phyloP scores from a whole-genome alignment of 2,797 vertebrate species.

The Selene dorsalis region DNA sequence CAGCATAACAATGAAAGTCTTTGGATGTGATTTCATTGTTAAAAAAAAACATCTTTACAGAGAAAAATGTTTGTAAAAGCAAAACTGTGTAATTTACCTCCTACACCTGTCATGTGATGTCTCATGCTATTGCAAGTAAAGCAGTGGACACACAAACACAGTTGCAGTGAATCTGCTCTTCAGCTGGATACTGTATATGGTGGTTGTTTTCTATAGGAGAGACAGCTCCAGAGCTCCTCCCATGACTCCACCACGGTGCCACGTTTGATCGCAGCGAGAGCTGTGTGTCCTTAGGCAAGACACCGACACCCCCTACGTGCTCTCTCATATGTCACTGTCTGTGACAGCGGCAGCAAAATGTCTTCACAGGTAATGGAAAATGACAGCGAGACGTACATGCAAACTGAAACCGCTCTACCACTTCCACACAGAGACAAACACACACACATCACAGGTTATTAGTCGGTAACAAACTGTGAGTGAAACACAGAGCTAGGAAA shows the following conservation, averaged over 20 bases:
- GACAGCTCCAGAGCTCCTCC: background rate
- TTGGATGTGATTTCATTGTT: no score
- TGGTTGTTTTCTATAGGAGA: background rate
- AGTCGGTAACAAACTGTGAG: slow-evolving; percentile 2
- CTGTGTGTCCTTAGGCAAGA: slow-evolving; percentile 13
- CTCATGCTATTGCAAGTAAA: no score
- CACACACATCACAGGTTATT: background rate
- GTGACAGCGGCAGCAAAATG: background rate
- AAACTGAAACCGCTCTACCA: slow-evolving; percentile 12
- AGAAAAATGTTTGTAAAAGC: no score
- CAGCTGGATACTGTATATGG: no score
- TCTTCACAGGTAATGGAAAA: slow-evolving; percentile 9
- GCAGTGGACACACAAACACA: no score
- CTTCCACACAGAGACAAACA: background rate
- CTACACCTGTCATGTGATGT: no score
- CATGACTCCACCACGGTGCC: background rate
- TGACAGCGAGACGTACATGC: slow-evolving; percentile 19
- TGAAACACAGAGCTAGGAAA: slow-evolving; percentile 15
- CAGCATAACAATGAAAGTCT: no score
- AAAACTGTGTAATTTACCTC: no score
- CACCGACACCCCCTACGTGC: background rate
- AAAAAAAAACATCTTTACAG: no score
- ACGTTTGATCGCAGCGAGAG: slow-evolving; percentile 5
- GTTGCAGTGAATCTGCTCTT: no score
- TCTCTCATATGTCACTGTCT: background rate